Evolutionary conservation across 2,888 invertebrate species (phyloP), one percentile per base, ranked within the genome.

Genomic region (Protodeltote pygarga): DNA sequence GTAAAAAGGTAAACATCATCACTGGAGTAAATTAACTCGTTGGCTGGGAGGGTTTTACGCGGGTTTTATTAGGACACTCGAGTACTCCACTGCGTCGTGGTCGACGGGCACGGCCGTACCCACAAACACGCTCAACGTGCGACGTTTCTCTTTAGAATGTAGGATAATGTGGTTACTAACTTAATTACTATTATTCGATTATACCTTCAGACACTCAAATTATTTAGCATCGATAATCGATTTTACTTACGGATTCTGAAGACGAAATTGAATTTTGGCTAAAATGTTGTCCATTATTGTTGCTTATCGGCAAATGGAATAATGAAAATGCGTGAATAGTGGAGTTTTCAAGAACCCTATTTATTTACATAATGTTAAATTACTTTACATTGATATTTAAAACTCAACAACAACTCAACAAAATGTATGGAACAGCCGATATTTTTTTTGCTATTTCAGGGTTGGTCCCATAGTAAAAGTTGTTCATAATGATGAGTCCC

Each of bases 21-120:
- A 65, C 61, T 50, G 68, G 50, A 57, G 73, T 53, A 75, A 79
- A 77, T 79, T 72, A 78, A 75, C 70, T 76, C 60, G 58, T 65
- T 67, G 58, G 57, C 67, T 71, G 42, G 9, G 64, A 71, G 68
- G 57, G 69, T 63, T 65, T 60, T 53, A 62, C 62, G 59, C 60
- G 59, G 46, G 60, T 64, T 76, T 79, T 79, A 79, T 79, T 75
- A 77, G 72, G 57, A 49, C 33, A 42, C 53, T 63, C 48, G 39
- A 49, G 47, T 33, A 33, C 46, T 24, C 37, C 17, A 32, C 20
- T 11, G 5, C 20, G 11, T 25, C 8, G 5, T 11, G 10, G n/a
- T 21, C n/a, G 21, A n/a, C n/a, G n/a, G n/a, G 29, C 16, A 25
- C 9, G 15, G 27, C 24, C 20, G 45, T 13, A 10, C 33, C 31